Base-by-base conservation (phyloP, 2,888 invertebrate genomes). In the Ennomos erosarius region DNA sequence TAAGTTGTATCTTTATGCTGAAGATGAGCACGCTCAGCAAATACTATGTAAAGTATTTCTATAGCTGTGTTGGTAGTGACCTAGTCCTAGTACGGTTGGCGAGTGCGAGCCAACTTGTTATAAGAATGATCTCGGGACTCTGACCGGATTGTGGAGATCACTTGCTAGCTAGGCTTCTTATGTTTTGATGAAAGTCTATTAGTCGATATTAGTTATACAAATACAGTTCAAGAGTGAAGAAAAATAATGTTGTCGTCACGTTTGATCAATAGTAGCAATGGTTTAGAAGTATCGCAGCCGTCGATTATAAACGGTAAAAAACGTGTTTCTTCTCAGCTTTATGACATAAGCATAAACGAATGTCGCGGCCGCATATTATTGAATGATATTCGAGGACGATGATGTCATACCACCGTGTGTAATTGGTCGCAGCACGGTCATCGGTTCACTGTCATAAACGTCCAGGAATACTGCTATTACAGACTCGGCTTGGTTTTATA, bases 321-420 rank as follows among this genome's bases (percentile, higher is more conserved):
- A 55, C 59, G 40, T 44, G 59, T 59, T 60, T 55, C 37, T 46
- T 43, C 43, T 55, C 46, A 35, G 26, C 10, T 40, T 11, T 34
- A 42, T 54, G 59, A 59, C 54, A 59, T 49, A 57, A 57, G 53
- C 46, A 54, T 45, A 51, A 57, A 48, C 46, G 38, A 55, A 34
- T 50, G 53, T 55, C 53, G 53, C 59, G 59, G 47, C 51, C 57
- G 45, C 36, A 59, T 58, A 56, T 49, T 57, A 62, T 54, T 64
- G 56, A 64, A 64, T 64, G 60, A 59, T 61, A 65, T 68, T 51
- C 48, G 57, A 62, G 62, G 55, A 53, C 57, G 62, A 49, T 68
- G 68, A 68, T 68, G 64, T 68, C 65, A 68, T 65, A 57, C 62
- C 44, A 58, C 55, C 63, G 55, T 58, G 60, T 62, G 65, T 65